Percentiles rank a stretch among this genome's conserved stretches.
phyloP scores from a whole-genome alignment of 2,113 vertebrate species.

The Melanerpes aurifrons region DNA sequence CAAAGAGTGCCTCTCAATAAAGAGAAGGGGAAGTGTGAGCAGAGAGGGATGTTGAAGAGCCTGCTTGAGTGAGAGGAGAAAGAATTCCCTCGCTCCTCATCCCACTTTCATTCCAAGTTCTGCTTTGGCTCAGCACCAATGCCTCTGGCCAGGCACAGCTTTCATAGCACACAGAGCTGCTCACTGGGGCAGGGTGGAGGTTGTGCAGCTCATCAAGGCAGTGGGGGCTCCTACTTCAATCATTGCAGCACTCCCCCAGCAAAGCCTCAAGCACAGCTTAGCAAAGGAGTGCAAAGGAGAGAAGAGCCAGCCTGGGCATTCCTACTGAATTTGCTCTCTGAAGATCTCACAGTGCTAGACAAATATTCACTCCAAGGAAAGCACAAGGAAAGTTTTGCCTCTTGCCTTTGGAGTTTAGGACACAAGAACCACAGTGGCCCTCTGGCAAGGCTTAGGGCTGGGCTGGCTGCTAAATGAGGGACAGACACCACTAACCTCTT shows the following conservation, averaged over 20 bases:
- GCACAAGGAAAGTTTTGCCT: background rate
- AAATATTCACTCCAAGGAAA: background rate
- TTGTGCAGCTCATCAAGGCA: background rate
- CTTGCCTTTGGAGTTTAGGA: background rate
- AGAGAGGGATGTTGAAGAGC: background rate
- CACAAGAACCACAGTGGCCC: accelerated
- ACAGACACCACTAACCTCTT: background rate
- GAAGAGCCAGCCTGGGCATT: background rate
- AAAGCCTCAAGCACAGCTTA: background rate
- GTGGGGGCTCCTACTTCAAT: background rate
- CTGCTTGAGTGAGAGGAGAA: background rate
- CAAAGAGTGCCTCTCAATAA: background rate
- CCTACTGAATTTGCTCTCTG: background rate
- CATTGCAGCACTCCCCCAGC: background rate
- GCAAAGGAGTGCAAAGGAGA: background rate
- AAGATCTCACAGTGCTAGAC: background rate
- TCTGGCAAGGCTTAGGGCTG: background rate
- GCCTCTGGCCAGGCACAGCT: background rate
- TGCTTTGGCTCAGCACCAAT: background rate
- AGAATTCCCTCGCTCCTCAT: background rate
- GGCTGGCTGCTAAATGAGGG: background rate
- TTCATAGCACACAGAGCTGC: background rate
- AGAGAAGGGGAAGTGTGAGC: background rate
- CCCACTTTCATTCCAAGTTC: background rate
- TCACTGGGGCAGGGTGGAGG: background rate